These are phyloP conservation scores for Pogonognathellus flavescens DNA, from an alignment of 1,140 invertebrate genomes.

Conservation along the genomic window DNA sequence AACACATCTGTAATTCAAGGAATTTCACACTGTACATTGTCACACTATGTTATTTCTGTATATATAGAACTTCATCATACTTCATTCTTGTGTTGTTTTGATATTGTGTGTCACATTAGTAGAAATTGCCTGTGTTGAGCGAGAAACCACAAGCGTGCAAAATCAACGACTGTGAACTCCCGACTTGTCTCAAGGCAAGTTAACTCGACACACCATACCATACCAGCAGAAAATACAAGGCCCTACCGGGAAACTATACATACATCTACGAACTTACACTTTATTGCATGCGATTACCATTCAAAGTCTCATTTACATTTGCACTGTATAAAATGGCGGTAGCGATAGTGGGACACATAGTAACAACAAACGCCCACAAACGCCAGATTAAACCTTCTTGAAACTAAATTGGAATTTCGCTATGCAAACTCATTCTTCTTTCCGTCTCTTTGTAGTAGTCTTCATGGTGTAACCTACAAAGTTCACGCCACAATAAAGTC, in stretches of 20 bases:
- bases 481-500: background rate
- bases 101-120: too few relatives aligned
- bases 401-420: background rate
- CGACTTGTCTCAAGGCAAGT: background rate
- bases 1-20: too few relatives aligned
- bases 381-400: background rate
- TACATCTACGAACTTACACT: background rate
- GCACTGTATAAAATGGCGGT: background rate
- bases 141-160: too few relatives aligned
- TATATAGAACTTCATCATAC: too few relatives aligned
- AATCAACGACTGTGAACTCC: background rate
- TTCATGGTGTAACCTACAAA: background rate
- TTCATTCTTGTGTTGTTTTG: too few relatives aligned
- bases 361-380: background rate
- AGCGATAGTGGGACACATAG: background rate
- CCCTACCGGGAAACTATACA: too few relatives aligned
- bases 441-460: background rate
- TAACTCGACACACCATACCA: background rate
- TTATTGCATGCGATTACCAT: conserved; percentile 5
- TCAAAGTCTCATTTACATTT: background rate
- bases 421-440: conserved; percentile 11
- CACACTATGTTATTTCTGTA: too few relatives aligned
- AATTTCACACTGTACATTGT: too few relatives aligned
- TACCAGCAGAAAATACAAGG: too few relatives aligned
- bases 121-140: too few relatives aligned